A percentile compares a stretch with the other conserved stretches of the same genome.
These are phyloP conservation scores for Dryococelus australis DNA, from an alignment of 2,888 invertebrate genomes.

Conservation along the genomic window DNA sequence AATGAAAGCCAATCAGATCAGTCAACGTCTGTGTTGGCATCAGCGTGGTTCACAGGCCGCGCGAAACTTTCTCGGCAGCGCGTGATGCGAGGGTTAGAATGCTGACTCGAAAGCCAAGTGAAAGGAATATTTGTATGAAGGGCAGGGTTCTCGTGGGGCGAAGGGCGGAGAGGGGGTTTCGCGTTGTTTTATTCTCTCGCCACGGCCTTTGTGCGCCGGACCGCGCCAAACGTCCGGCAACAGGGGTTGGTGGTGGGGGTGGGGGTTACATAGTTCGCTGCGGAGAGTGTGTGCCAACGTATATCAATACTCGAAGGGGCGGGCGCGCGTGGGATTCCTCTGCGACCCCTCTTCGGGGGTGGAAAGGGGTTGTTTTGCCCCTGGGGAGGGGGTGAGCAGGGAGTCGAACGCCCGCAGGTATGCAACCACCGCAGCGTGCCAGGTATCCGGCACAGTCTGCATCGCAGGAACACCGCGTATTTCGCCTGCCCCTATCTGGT, in stretches of 20 bases:
- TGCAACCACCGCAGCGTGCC: constrained; percentile 3
- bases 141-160: neutral
- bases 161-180: neutral
- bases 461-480: neutral
- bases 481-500: neutral
- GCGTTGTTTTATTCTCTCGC: neutral
- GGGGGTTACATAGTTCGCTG: neutral
- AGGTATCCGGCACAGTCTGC: neutral
- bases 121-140: neutral
- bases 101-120: neutral
- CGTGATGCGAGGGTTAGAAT: too few species aligned
- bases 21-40: too few species aligned
- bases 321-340: neutral
- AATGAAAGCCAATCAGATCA: too few species aligned
- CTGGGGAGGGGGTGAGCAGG: neutral
- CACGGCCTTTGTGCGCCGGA: neutral
- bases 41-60: too few species aligned
- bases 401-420: neutral
- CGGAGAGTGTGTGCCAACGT: neutral
- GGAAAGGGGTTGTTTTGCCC: too few species aligned
- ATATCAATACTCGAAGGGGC: neutral
- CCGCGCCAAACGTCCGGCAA: neutral
- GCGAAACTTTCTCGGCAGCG: too few species aligned
- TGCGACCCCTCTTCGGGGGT: too few species aligned
- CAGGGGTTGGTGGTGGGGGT: too few species aligned